Conservation (phyloP, 2,888 invertebrate genomes). For the Drosophila phalerata region DNA sequence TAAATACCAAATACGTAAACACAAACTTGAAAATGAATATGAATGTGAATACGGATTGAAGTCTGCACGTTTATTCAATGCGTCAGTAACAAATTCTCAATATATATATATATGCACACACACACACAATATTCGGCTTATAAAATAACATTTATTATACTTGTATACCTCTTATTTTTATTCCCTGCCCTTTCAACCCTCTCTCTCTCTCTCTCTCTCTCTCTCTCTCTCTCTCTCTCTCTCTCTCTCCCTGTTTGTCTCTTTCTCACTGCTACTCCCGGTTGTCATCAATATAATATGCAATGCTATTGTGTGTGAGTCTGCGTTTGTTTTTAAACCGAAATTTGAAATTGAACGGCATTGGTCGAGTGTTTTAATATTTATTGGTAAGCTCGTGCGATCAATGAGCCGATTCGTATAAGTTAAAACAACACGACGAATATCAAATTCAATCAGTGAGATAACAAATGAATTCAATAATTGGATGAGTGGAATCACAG, state of each 20-base stretch:
- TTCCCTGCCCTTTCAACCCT: not conserved
- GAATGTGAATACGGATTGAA: slow-evolving; percentile 37
- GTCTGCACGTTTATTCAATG: slow-evolving; percentile 33
- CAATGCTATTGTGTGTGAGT: slow-evolving; percentile 28
- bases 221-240: no score
- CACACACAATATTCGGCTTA: slow-evolving; percentile 29
- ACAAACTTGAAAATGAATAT: slow-evolving; percentile 9
- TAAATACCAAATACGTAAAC: slow-evolving; percentile 27
- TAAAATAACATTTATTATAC: slow-evolving; percentile 33
- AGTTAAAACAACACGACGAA: slow-evolving; percentile 43
- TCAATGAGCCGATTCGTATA: slow-evolving; percentile 52
- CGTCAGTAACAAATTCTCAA: slow-evolving; percentile 36
- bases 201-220: not conserved
- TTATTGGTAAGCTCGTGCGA: slow-evolving; percentile 47
- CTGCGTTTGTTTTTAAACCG: slow-evolving; percentile 8
- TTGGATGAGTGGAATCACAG: slow-evolving; percentile 32
- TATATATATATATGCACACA: no score
- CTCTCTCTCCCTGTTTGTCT: no score
- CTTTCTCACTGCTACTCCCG: not conserved
- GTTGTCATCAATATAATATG: slow-evolving; percentile 41
- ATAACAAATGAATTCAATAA: slow-evolving; percentile 35
- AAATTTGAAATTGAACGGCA: slow-evolving; percentile 39
- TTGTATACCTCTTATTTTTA: slow-evolving; percentile 25
- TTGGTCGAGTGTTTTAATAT: slow-evolving; percentile 43
- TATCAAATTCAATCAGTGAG: slow-evolving; percentile 49